Conservation (phyloP, 2,888 invertebrate genomes). For the Epirrita christyi region DNA sequence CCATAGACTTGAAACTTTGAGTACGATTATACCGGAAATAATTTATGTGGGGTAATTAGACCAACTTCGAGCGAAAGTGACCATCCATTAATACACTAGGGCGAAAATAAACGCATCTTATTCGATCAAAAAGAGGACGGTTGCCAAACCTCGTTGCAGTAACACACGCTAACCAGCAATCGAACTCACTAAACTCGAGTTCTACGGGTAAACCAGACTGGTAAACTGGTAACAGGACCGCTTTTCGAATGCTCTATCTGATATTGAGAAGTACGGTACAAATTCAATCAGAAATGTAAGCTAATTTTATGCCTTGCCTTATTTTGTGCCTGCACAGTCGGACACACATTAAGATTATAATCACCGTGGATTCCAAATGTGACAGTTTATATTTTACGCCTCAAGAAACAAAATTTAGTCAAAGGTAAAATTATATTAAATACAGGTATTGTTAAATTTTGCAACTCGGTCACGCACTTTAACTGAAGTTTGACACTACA, state of each 20-base stretch:
- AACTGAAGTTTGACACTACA: constrained; percentile 10
- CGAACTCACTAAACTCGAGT: constrained; percentile 24
- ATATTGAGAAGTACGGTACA: constrained; percentile 25
- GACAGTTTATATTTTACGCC: constrained; percentile 18
- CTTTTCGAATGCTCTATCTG: constrained; percentile 22
- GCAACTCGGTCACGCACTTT: constrained; percentile 13
- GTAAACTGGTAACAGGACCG: constrained; percentile 20
- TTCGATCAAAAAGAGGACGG: constrained; percentile 44
- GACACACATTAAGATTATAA: constrained; percentile 20
- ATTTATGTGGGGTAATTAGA: constrained; percentile 36
- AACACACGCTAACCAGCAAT: constrained; percentile 29
- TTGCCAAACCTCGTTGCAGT: constrained; percentile 41
- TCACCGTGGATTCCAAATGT: constrained; percentile 17
- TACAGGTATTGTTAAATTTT: not conserved
- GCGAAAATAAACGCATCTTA: constrained; percentile 52
- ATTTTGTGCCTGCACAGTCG: no score
- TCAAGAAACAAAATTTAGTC: constrained; percentile 13
- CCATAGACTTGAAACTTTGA: constrained; percentile 27
- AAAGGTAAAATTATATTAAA: not conserved
- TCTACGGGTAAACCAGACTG: constrained; percentile 26
- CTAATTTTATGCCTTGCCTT: constrained; percentile 14
- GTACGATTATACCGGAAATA: constrained; percentile 35
- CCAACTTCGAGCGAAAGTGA: constrained; percentile 36
- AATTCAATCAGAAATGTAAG: constrained; percentile 24
- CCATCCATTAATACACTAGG: constrained; percentile 39